phyloP scores from a whole-genome alignment of 2,113 vertebrate species.

The Micromys minutus region DNA sequence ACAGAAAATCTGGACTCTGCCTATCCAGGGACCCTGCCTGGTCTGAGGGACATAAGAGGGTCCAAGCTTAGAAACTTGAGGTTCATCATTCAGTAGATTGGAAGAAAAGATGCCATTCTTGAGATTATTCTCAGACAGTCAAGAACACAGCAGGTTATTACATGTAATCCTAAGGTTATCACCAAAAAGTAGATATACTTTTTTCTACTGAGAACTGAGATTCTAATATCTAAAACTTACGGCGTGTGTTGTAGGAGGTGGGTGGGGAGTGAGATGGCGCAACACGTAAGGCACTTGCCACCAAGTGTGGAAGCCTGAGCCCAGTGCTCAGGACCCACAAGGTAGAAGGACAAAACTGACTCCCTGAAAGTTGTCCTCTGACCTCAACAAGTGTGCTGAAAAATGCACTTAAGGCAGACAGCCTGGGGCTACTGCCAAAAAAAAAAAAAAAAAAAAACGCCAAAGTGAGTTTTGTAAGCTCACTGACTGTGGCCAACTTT shows the following conservation, averaged over 20 bases:
- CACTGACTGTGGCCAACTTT: neutral
- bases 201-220: neutral
- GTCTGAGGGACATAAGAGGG: neutral
- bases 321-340: neutral
- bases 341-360: neutral
- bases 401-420: neutral
- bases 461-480: neutral
- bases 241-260: neutral
- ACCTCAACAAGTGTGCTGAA: neutral
- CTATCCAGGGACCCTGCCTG: neutral
- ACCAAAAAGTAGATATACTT: neutral
- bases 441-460: no score
- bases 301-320: neutral
- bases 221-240: neutral
- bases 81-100: neutral
- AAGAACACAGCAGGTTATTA: neutral
- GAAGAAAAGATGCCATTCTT: neutral
- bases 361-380: neutral
- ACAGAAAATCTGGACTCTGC: neutral
- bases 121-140: neutral
- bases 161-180: neutral
- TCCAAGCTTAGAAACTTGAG: neutral
- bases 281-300: neutral
- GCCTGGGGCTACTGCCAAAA: neutral
- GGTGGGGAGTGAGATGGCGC: neutral